Conservation (phyloP, 2,888 invertebrate species). For the Diaphora mendica region DNA sequence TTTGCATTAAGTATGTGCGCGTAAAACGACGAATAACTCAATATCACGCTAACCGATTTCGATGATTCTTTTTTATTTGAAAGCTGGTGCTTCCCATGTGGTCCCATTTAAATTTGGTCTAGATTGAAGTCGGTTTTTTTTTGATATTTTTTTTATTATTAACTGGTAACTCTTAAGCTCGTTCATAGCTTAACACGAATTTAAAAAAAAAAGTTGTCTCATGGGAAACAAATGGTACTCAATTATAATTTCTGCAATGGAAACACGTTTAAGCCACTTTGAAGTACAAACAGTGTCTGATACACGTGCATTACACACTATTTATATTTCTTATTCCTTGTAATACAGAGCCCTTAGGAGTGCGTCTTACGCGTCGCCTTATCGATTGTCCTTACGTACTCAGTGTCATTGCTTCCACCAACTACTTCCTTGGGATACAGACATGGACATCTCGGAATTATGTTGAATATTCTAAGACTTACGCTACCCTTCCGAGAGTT, state of each 20-base stretch:
- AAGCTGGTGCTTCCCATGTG: no score
- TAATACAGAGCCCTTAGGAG: slow-evolving; percentile 50
- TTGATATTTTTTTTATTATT: no score
- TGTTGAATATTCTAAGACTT: slow-evolving; percentile 12
- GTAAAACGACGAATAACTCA: no score
- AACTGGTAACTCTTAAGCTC: no score
- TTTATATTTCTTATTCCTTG: slow-evolving; percentile 37
- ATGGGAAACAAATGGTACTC: background rate
- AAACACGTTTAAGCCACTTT: background rate
- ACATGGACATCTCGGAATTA: background rate
- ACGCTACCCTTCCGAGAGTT: background rate
- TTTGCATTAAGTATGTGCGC: no score
- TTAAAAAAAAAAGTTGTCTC: no score
- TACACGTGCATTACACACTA: slow-evolving; percentile 37
- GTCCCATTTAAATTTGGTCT: no score
- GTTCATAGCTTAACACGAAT: no score
- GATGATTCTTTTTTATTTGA: no score
- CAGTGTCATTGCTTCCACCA: slow-evolving; percentile 45
- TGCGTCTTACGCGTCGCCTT: slow-evolving; percentile 40
- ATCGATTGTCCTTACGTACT: slow-evolving; percentile 20
- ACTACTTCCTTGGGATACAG: slow-evolving; percentile 17
- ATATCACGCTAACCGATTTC: no score
- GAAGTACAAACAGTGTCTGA: background rate
- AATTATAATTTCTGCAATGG: background rate
- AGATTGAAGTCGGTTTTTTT: no score